A percentile compares a stretch with the other conserved stretches of the same genome.
phyloP scores from a whole-genome alignment of 2,797 vertebrate species.

The Jordanella pulchra region DNA sequence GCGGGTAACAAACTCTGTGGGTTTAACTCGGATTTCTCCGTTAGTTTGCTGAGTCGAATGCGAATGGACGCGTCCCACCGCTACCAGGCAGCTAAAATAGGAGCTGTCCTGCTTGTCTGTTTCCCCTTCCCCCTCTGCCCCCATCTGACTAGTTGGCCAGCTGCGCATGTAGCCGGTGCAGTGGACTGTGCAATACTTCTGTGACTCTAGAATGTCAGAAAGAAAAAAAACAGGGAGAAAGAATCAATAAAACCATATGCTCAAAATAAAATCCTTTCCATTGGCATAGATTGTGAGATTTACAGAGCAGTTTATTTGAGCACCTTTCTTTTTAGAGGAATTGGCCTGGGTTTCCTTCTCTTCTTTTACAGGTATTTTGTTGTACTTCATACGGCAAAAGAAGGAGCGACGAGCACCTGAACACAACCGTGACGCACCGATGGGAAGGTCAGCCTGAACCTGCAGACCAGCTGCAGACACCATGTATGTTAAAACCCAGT shows the following conservation, averaged over 20 bases:
- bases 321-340: constrained; percentile 91
- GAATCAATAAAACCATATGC: background rate
- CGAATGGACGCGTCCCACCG: constrained; percentile 86
- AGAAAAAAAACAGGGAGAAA: constrained; percentile 1
- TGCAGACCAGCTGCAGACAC: constrained; percentile 83
- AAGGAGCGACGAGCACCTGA: constrained; percentile 92
- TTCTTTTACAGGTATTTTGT: constrained; percentile 83
- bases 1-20: constrained; percentile 91
- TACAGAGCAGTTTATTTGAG: background rate
- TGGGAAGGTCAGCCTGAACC: constrained; percentile 86
- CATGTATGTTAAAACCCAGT: constrained; percentile 18
- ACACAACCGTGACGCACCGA: constrained; percentile 80
- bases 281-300: background rate
- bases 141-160: constrained; percentile 86
- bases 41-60: constrained; percentile 80
- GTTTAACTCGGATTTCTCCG: constrained; percentile 86
- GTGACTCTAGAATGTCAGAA: constrained; percentile 79
- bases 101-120: constrained; percentile 82
- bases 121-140: constrained; percentile 83
- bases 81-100: constrained; percentile 91
- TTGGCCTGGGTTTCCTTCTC: constrained; percentile 83
- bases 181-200: constrained; percentile 92
- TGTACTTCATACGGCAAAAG: constrained; percentile 93
- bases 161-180: constrained; percentile 94
- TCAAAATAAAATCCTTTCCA: background rate